Percentiles rank a stretch among this genome's conserved stretches.
Conservation (phyloP, 2,888 invertebrate species). For the Dynastes tityus region DNA sequence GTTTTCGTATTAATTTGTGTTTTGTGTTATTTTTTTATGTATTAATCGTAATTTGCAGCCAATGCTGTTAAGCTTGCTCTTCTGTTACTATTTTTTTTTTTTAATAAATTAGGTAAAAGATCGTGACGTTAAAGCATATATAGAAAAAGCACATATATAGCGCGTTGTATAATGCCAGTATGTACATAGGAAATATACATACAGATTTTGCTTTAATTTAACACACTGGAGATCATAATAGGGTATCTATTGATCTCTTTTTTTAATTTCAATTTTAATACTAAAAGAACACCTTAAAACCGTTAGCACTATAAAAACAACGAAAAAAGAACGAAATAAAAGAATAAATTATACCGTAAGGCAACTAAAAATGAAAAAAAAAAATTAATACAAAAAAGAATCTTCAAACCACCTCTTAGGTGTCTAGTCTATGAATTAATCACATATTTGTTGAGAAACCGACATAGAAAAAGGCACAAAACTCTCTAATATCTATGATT, state of each 20-base stretch:
- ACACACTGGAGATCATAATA: slow-evolving; percentile 46
- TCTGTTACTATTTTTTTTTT: slow-evolving; percentile 19
- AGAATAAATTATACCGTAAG: slow-evolving; percentile 48
- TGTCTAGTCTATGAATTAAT: slow-evolving; percentile 47
- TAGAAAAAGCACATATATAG: slow-evolving; percentile 48
- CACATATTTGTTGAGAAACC: slow-evolving; percentile 47
- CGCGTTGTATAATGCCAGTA: slow-evolving; percentile 40
- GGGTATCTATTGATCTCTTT: slow-evolving; percentile 47
- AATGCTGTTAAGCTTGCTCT: slow-evolving; percentile 41
- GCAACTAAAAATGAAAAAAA: slow-evolving; percentile 45
- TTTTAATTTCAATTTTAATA: slow-evolving; percentile 27
- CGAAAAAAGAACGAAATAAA: slow-evolving; percentile 50
- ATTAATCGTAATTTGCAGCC: slow-evolving; percentile 44
- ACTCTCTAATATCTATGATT: slow-evolving; percentile 43
- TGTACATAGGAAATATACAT: slow-evolving; percentile 46
- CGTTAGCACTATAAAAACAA: slow-evolving; percentile 51
- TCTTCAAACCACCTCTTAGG: slow-evolving; percentile 3
- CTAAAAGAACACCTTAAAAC: slow-evolving; percentile 46
- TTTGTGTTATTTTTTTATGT: slow-evolving; percentile 39
- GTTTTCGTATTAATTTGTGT: slow-evolving; percentile 21
- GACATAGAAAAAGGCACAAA: slow-evolving; percentile 51
- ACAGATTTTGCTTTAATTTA: slow-evolving; percentile 45
- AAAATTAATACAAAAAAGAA: slow-evolving; percentile 39
- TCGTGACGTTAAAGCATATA: not conserved
- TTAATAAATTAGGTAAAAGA: slow-evolving; percentile 31